Evolutionary conservation across 2,113 vertebrate species (phyloP), one percentile per base, ranked within the genome.

Genomic region (Manacus vitellinus): DNA sequence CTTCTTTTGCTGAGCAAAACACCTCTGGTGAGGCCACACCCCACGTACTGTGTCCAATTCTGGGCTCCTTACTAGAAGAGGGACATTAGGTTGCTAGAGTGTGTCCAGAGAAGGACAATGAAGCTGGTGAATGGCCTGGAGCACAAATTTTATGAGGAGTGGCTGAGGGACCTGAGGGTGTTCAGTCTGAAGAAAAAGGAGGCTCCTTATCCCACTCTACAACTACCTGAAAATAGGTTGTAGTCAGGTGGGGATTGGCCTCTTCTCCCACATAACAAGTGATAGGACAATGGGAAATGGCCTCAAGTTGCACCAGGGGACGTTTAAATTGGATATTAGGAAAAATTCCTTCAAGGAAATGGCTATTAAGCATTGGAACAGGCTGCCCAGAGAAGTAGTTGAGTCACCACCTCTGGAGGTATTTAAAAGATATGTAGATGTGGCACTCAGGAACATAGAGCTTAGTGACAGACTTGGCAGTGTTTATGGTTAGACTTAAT

Each of bases 201-300:
- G 68, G 13, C 14, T 43, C 14, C 8, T 49, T 8, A 44, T 10
- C 0, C 0, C 18, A 17, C 9, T 52, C 47, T 15, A 52, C 10
- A 68, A 54, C 20, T 31, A 5, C 6, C 10, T 49, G 28, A 31
- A 24, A 63, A 31, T 7, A 39, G 46, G 16, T 0, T 68, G 37
- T 11, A 52, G 16, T 0, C 3, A 46, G 5, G 22, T 21, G 30
- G 8, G 23, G 2, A 11, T 17, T 0, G 0, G 14, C 5, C 27
- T 49, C n/a, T 66, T 66, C 21, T 66, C 0, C 0, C 30, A 63
- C 9, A 16, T 31, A 46, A 56, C 4, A 30, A 43, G 27, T 0
- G 1, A 83, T 10, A 78, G 44, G 13, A 65, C 4, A 21, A 59
- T 2, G 17, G 6, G 4, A 49, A 79, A 59, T 5, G 3, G n/a